phyloP scores from a whole-genome alignment of 1,140 invertebrate genomes.

The Bombus difficillimus region DNA sequence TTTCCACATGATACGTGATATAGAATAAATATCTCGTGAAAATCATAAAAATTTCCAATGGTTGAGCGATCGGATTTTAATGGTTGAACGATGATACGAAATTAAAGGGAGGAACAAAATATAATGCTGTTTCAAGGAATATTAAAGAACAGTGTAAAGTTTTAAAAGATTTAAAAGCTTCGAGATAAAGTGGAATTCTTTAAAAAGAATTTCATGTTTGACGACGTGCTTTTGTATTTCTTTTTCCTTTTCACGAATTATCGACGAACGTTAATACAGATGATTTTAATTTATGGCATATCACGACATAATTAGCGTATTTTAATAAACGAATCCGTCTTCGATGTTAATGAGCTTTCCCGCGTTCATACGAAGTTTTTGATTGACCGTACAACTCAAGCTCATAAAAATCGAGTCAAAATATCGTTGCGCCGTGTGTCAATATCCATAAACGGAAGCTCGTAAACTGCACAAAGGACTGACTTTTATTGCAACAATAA shows the following conservation, averaged over 20 bases:
- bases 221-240: neutral
- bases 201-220: neutral
- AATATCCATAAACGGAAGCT: neutral
- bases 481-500: conserved; percentile 1
- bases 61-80: neutral
- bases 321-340: neutral
- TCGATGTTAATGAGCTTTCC: neutral
- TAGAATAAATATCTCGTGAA: conserved; percentile 7
- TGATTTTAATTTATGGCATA: neutral
- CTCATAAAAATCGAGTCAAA: neutral
- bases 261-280: neutral
- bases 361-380: neutral
- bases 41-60: neutral
- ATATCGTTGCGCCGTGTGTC: neutral
- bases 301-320: neutral
- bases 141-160: neutral
- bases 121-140: no score
- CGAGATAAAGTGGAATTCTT: neutral
- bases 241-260: neutral
- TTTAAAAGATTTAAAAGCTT: neutral
- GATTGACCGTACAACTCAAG: neutral
- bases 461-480: neutral
- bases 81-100: neutral
- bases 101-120: neutral
- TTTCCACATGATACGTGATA: neutral